Base-by-base conservation (phyloP, 2,888 invertebrate genomes). In the Standfussiana lucernea region DNA sequence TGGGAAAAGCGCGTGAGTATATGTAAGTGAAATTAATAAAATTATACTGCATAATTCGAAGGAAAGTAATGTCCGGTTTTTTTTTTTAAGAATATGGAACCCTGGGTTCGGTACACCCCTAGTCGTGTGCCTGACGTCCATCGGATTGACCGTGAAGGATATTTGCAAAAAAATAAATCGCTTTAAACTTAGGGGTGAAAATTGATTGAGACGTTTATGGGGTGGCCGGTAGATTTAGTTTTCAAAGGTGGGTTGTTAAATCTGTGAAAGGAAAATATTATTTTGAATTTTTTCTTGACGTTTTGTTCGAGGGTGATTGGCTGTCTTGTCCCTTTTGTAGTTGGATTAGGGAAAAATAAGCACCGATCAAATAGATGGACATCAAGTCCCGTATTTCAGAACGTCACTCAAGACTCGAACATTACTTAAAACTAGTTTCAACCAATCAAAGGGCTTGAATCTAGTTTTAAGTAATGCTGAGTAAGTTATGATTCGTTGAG, bases 201-300 rank as follows among this genome's bases (percentile, higher is more conserved):
- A 89, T 89, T 89, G 84, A 80, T 84, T 72, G 76, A 82, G 88
- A 88, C 84, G 72, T 88, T 84, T 84, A 87, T 88, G 21, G 87
- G 80, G 83, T 42, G 80, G 62, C 65, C 70, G 53, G 72, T 61
- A 62, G 56, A 77, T 70, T 66, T 70, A 15, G 5, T 77, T 53
- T 78, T 11, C 15, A 37, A 37, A 64, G 59, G 50, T 37, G 59
- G 67, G 68, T 50, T 40, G n/a, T 59, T 32, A 37, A 56, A 64
- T 77, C 50, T 45, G 45, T 13, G 28, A 6, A n/a, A 37, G 18
- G 59, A 69, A 74, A 62, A 74, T 68, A 66, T 86, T 64, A 64
- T 64, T 40, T 84, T 42, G 56, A 56, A 59, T 72, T 70, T 64
- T 84, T 74, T 59, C 62, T 79, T 59, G 15, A 47, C 18, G 47